phyloP scores from a whole-genome alignment of 2,888 invertebrate genomes.

The Apodemia hepburni region DNA sequence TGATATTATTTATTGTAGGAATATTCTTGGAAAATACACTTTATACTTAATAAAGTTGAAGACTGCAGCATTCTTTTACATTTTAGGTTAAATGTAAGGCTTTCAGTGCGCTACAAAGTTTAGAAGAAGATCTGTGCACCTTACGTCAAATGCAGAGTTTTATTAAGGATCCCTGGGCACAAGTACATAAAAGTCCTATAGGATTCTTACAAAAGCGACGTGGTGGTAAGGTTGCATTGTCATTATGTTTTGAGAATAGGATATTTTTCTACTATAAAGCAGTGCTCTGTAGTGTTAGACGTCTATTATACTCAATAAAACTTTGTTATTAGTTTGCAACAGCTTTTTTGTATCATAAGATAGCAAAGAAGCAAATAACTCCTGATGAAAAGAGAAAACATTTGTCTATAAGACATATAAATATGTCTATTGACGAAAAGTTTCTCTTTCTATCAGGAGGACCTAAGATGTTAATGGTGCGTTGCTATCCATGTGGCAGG shows the following conservation, averaged over 20 bases:
- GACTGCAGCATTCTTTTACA: neutral
- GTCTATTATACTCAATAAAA: too few species aligned
- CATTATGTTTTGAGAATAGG: neutral
- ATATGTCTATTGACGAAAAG: too few species aligned
- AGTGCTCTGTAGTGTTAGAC: too few species aligned
- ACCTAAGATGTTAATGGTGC: too few species aligned
- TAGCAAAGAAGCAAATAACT: too few species aligned
- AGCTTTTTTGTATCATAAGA: too few species aligned
- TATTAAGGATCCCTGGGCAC: conserved; percentile 82
- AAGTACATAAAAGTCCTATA: conserved; percentile 93
- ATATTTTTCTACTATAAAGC: neutral
- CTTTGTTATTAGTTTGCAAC: too few species aligned
- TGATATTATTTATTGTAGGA: too few species aligned
- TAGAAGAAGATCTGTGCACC: conserved; percentile 93
- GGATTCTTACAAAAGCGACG: conserved; percentile 90
- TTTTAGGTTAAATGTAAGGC: conserved; percentile 91
- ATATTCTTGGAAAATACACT: neutral
- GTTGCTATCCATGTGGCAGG: too few species aligned
- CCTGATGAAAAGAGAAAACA: too few species aligned
- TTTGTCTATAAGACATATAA: too few species aligned
- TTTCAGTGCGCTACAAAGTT: conserved; percentile 93
- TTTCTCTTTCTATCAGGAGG: too few species aligned
- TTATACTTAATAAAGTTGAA: neutral
- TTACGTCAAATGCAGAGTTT: conserved; percentile 89
- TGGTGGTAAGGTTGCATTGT: conserved; percentile 79